phyloP scores from a whole-genome alignment of 2,888 invertebrate genomes.

The Vesta saturnalis region DNA sequence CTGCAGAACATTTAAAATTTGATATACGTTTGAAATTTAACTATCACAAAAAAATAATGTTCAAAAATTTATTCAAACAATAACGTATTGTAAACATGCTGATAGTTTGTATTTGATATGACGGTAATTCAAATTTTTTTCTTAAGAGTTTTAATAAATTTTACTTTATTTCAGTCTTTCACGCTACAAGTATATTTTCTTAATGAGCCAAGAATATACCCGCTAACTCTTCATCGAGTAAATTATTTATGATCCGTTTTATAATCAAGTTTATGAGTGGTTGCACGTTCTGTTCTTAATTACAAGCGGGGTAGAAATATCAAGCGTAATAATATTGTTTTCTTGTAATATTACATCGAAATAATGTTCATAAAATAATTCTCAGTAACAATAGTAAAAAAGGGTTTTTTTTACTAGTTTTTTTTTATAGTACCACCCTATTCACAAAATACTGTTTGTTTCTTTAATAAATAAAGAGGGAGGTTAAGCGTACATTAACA shows the following conservation, averaged over 20 bases:
- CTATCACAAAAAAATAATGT: not conserved
- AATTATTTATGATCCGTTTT: constrained; percentile 36
- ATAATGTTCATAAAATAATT: constrained; percentile 1
- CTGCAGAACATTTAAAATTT: constrained; percentile 10
- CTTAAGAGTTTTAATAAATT: constrained; percentile 7
- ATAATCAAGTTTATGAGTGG: constrained; percentile 36
- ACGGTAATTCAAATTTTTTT: constrained; percentile 7
- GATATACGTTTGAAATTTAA: constrained; percentile 2
- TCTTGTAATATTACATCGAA: constrained; percentile 1
- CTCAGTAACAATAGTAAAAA: not conserved
- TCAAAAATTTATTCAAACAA: not conserved
- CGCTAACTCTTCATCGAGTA: constrained; percentile 33
- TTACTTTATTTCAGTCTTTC: constrained; percentile 26
- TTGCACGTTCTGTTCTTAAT: constrained; percentile 32
- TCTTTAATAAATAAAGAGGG: no score
- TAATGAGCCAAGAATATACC: constrained; percentile 28
- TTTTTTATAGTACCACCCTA: no score
- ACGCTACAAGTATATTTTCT: constrained; percentile 28
- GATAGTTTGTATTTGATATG: not conserved
- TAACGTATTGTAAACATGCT: not conserved
- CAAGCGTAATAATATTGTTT: constrained; percentile 18
- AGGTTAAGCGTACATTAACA: no score
- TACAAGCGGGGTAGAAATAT: constrained; percentile 24
- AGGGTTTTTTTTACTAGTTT: not conserved
- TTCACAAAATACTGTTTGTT: no score